A percentile compares a stretch with the other conserved stretches of the same genome.
phyloP scores from a whole-genome alignment of 2,888 invertebrate genomes.

The Perithous albicinctus region DNA sequence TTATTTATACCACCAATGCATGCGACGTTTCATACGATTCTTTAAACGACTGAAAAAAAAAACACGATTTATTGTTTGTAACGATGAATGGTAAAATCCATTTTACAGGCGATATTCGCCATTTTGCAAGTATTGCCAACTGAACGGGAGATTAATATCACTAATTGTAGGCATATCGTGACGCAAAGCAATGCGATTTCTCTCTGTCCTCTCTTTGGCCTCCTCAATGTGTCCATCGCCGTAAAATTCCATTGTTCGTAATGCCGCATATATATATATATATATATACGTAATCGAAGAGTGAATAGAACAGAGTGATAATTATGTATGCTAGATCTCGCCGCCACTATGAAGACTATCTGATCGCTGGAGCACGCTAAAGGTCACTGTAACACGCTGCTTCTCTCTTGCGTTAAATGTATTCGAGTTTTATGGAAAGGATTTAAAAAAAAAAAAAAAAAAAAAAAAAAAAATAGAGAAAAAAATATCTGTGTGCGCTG shows the following conservation, averaged over 20 bases:
- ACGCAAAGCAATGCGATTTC: constrained; percentile 9
- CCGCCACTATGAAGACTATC: constrained; percentile 55
- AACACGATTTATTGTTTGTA: too few relatives aligned
- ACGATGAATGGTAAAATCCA: neutral
- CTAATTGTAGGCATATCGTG: constrained; percentile 2
- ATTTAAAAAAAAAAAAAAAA: constrained; percentile 33
- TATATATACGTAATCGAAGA: constrained; percentile 32
- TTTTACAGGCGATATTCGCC: neutral
- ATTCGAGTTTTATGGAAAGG: constrained; percentile 63
- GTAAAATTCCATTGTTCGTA: constrained; percentile 55
- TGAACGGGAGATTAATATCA: constrained; percentile 28
- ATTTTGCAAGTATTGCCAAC: neutral
- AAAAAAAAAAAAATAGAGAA: constrained; percentile 23
- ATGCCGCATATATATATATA: constrained; percentile 30
- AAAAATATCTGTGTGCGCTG: constrained; percentile 11
- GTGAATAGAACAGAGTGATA: constrained; percentile 58
- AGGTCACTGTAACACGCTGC: constrained; percentile 57
- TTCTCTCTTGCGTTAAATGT: constrained; percentile 63
- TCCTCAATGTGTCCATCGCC: constrained; percentile 34
- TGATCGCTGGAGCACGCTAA: constrained; percentile 53
- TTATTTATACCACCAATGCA: too few relatives aligned
- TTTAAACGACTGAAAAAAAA: too few relatives aligned
- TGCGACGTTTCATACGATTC: too few relatives aligned
- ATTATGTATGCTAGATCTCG: constrained; percentile 34
- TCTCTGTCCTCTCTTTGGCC: constrained; percentile 1